Base-by-base conservation (phyloP, 1,140 invertebrate genomes). In the Cydia pomonella region DNA sequence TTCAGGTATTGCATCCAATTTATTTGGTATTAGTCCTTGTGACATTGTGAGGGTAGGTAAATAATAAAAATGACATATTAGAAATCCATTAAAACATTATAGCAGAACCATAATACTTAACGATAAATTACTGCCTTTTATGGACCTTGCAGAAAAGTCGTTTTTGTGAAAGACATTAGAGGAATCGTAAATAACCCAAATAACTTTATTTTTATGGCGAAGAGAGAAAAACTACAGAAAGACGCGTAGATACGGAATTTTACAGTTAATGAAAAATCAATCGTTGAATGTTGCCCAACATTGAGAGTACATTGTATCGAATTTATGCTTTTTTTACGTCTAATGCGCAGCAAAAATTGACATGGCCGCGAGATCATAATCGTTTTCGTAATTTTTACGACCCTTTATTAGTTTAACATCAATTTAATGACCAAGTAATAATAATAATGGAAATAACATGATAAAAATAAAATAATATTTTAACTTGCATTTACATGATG, bases 1-100 rank as follows among this genome's bases (percentile, higher is more conserved):
- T 81, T 75, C 80, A 81, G 80, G 80, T 81, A 80, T 23, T 59
- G 18, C 4, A 10, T 23, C 21, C 6, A 23, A 1, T 59, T n/a
- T 53, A 18, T 7, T 23, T 59, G 53, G 50, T 18, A 18, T 53
- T 53, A 6, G 1, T 53, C n/a, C n/a, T 7, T 18, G 50, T 53
- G 50, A 53, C 16, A 13, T 53, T 53, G 50, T 18, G 2, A 1
- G n/a, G n/a, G 50, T 53, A n/a, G n/a, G 50, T 53, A 53, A 53
- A 53, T 53, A 53, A 18, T 53, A 53, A 53, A 7, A 53, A 53
- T 12, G 5, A 7, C n/a, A 18, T 53, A 53, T 53, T 18, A 18
- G 50, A 53, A 53, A 53, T 5, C n/a, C 53, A 21, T 59, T 2
- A 21, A 59, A 59, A 59, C 21, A 23, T 59, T 59, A 59, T 7